Conservation (phyloP, 2,888 invertebrate genomes). For the Leucophenga maculata region DNA sequence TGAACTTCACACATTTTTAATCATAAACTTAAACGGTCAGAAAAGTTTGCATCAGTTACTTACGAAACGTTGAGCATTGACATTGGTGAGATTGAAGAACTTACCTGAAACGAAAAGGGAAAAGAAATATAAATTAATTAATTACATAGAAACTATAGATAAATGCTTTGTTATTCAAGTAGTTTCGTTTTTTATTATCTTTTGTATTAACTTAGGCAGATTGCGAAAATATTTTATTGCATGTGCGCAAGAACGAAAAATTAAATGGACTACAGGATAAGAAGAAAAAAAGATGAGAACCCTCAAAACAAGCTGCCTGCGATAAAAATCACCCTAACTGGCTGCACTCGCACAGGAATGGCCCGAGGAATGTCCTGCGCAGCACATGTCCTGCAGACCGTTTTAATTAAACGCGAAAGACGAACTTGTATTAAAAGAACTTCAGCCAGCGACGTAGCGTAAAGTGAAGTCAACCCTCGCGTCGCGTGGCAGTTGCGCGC, state of each 20-base stretch:
- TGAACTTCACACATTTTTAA: conserved; percentile 15
- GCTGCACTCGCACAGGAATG: conserved; percentile 10
- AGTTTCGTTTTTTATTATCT: too few relatives aligned
- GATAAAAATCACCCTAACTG: conserved; percentile 53
- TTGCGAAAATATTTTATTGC: too few relatives aligned
- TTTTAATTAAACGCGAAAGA: conserved; percentile 52
- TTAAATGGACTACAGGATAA: neutral
- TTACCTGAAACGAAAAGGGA: conserved; percentile 19
- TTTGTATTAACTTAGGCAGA: too few relatives aligned
- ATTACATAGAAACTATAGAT: neutral
- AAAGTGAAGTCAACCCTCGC: conserved; percentile 24
- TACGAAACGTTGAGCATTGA: neutral
- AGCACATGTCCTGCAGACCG: conserved; percentile 64
- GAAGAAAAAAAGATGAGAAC: conserved; percentile 1
- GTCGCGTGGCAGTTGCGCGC: conserved; percentile 60
- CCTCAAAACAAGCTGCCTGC: conserved; percentile 34
- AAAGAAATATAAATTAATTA: neutral
- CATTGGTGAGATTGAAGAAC: conserved; percentile 22
- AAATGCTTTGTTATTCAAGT: too few relatives aligned
- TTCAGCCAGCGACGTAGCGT: neutral
- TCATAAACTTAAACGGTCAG: conserved; percentile 39
- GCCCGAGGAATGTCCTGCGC: conserved; percentile 34
- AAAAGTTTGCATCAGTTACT: neutral
- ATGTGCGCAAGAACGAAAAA: too few relatives aligned
- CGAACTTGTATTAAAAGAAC: neutral